These are phyloP conservation scores for Potorous gilbertii DNA, from an alignment of 2,797 vertebrate species.

Conservation along the genomic window DNA sequence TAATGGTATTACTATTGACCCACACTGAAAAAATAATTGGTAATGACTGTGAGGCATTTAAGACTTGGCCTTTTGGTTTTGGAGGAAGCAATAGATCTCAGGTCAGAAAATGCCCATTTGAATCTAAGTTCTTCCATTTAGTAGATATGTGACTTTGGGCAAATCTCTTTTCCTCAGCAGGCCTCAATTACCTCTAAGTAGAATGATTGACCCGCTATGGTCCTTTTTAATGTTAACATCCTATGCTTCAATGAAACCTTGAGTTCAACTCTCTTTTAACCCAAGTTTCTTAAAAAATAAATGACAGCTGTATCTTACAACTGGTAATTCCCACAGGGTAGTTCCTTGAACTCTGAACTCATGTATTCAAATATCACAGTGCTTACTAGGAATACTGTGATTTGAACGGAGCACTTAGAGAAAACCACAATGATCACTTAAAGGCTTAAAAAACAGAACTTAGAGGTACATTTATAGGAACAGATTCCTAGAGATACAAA, in stretches of 20 bases:
- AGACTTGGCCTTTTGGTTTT: constrained; percentile 5
- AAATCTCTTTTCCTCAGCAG: neutral
- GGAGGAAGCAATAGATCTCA: neutral
- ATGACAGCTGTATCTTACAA: constrained; percentile 37
- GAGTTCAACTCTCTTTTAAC: constrained; percentile 13
- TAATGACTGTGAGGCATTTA: constrained; percentile 30
- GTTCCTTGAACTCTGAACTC: constrained; percentile 12
- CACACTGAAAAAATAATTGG: constrained; percentile 33
- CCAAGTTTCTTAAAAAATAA: constrained; percentile 42
- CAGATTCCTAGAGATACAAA: neutral
- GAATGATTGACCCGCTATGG: neutral
- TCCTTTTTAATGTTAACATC: constrained; percentile 1
- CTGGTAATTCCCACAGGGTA: neutral
- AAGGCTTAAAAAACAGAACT: neutral
- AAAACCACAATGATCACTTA: constrained; percentile 16
- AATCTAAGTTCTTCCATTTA: neutral
- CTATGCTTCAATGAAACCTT: neutral
- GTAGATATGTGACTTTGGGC: neutral
- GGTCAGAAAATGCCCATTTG: neutral
- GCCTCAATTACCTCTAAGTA: neutral
- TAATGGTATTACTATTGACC: constrained; percentile 43
- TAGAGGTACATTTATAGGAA: neutral
- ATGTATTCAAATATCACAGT: neutral
- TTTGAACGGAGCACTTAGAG: neutral
- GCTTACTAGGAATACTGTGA: constrained; percentile 27